Evolutionary conservation across 2,888 invertebrate genomes (phyloP), one percentile per base, ranked within the genome.

Genomic region (Scaptomyza tumidula): DNA sequence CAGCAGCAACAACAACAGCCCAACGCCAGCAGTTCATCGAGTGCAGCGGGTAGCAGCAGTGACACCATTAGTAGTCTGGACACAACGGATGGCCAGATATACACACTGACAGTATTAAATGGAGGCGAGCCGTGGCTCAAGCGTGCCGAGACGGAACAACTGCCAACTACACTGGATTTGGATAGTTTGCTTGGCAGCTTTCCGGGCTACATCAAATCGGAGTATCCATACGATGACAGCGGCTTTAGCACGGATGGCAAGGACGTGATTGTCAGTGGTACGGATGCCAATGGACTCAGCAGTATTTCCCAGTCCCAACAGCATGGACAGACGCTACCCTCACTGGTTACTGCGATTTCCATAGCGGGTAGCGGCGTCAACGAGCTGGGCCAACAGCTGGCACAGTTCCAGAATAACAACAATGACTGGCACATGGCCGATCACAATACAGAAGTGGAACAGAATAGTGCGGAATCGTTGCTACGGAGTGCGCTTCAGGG

Each of bases 101-200:
- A 97, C 91, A 97, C 97, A 62, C 93, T 97, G 74, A 97, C 97
- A 89, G 97, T 97, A 90, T 94, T 97, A 90, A 97, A 97, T 92
- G 96, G 96, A 81, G 93, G 95, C 89, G 93, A 94, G 91, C 93
- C 94, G 69, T 94, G 95, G 94, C 93, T 95, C 92, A 94, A 96
- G 93, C 93, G 95, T 86, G 95, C 95, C 85, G 93, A 94, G 14
- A 43, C 85, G 46, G 84, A 84, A 41, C 93, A 93, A 46, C 90
- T 95, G 94, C 86, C 93, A 91, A 87, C 91, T 90, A 73, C 95
- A 93, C 72, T 96, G 80, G 97, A 97, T 91, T 94, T 97, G 80
- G 97, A 97, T 91, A 95, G 96, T 54, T 95, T 97, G 84, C 93
- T 97, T 75, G 96, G 95, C 88, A 96, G 94, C 81, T 95, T 95